Conservation (phyloP, 2,113 vertebrate genomes). For the Megaceryle torquata region DNA sequence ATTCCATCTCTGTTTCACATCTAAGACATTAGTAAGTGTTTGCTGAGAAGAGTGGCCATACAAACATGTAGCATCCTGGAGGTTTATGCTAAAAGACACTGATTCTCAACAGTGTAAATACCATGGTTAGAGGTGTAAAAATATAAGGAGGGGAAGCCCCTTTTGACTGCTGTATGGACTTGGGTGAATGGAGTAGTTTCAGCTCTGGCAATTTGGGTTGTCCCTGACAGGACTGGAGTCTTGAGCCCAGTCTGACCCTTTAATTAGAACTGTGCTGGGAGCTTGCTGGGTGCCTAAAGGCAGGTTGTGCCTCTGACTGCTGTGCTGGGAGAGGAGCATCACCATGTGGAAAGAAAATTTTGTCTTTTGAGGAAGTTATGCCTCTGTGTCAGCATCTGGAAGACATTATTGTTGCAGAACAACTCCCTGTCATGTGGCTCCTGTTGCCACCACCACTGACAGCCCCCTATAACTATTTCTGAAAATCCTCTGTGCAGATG, state of each 20-base stretch:
- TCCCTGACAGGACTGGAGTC: not conserved
- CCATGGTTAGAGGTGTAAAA: not conserved
- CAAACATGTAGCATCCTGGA: not conserved
- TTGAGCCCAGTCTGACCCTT: not conserved
- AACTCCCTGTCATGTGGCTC: fast-evolving
- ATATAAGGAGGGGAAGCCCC: not conserved
- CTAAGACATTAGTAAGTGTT: not conserved
- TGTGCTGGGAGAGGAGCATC: not conserved
- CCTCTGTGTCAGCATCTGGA: not conserved
- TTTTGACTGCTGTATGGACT: not conserved
- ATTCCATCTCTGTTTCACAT: not conserved
- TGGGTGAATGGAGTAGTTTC: not conserved
- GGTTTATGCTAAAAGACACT: not conserved
- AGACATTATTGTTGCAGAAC: not conserved
- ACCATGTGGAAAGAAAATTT: not conserved
- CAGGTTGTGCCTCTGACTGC: not conserved
- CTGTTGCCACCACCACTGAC: not conserved
- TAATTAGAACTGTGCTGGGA: not conserved
- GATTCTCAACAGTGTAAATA: not conserved
- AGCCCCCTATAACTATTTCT: not conserved
- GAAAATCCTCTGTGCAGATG: not conserved
- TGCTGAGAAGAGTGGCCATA: not conserved
- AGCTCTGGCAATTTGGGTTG: not conserved
- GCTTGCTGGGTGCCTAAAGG: not conserved
- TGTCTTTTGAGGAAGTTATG: not conserved